phyloP scores from a whole-genome alignment of 2,888 invertebrate species.

The Incurvaria masculella region DNA sequence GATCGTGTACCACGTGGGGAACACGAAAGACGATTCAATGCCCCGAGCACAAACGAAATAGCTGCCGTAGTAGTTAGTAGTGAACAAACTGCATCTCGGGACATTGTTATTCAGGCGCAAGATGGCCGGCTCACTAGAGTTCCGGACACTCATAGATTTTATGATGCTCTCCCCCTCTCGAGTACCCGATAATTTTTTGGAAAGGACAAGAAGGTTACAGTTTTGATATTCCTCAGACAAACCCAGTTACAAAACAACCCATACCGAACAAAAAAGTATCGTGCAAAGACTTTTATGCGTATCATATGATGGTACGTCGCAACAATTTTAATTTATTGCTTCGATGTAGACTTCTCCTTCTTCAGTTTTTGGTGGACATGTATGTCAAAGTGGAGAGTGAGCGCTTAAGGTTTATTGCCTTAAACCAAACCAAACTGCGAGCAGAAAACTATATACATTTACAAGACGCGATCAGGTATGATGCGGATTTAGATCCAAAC shows the following conservation, averaged over 20 bases:
- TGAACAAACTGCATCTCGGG: conserved; percentile 16
- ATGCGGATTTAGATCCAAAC: conserved; percentile 17
- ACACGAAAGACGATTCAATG: conserved; percentile 22
- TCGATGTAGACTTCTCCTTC: conserved; percentile 8
- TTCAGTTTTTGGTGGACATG: conserved; percentile 17
- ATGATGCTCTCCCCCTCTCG: conserved; percentile 27
- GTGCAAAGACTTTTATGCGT: conserved; percentile 4
- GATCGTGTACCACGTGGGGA: conserved; percentile 21
- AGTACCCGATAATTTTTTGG: conserved; percentile 21
- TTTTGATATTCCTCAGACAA: conserved; percentile 1
- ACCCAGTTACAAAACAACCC: neutral
- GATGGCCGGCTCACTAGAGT: conserved; percentile 20
- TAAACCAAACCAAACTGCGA: conserved; percentile 23
- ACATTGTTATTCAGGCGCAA: conserved; percentile 20
- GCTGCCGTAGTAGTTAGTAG: conserved; percentile 20
- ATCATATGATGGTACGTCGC: conserved; percentile 1
- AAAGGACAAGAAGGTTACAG: conserved; percentile 2
- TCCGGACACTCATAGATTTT: conserved; percentile 22
- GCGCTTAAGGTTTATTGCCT: conserved; percentile 20
- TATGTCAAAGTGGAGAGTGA: conserved; percentile 2
- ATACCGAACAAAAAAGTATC: neutral
- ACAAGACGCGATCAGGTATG: conserved; percentile 13
- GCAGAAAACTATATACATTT: conserved; percentile 23
- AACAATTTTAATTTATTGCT: conserved; percentile 12
- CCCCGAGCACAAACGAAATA: conserved; percentile 19